Evolutionary conservation across 2,113 vertebrate species (phyloP).

Genomic region (Leucoraja erinaceus): DNA sequence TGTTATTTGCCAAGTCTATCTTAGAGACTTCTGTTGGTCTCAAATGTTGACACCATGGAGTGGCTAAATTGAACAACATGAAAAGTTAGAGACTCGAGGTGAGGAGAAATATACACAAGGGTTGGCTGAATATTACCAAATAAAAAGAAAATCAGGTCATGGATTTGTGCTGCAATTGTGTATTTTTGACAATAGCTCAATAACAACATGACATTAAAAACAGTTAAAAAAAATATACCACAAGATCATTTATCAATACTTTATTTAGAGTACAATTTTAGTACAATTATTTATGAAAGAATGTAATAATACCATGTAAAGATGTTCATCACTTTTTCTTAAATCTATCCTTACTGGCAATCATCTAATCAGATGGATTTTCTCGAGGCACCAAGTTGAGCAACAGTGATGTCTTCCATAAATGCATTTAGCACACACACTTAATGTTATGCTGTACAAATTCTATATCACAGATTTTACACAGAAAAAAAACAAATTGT

Average conservation of each 20-base stretch:
- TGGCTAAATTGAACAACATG: too few relatives aligned
- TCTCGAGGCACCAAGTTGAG: not conserved
- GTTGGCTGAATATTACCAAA: too few relatives aligned
- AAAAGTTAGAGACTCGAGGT: too few relatives aligned
- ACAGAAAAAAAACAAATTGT: slow-evolving; percentile 38
- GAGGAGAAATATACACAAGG: too few relatives aligned
- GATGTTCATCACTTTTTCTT: slow-evolving; percentile 21
- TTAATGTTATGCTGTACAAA: slow-evolving; percentile 28
- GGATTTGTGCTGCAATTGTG: too few relatives aligned
- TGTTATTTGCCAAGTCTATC: too few relatives aligned
- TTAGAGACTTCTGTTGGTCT: too few relatives aligned
- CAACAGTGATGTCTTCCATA: not conserved
- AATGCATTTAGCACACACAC: slow-evolving; percentile 11
- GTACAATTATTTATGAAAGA: slow-evolving; percentile 35
- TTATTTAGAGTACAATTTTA: slow-evolving; percentile 32
- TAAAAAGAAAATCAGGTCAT: not conserved
- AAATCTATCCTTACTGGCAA: not conserved
- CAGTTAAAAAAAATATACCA: not conserved
- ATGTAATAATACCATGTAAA: not conserved
- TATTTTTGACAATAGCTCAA: not conserved
- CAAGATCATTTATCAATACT: not conserved
- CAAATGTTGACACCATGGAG: too few relatives aligned
- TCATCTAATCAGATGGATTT: not conserved
- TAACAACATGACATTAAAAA: not conserved
- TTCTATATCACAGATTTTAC: slow-evolving; percentile 31